These are phyloP conservation scores for Cinara cedri DNA, from an alignment of 2,888 invertebrate species.

Conservation along the genomic window DNA sequence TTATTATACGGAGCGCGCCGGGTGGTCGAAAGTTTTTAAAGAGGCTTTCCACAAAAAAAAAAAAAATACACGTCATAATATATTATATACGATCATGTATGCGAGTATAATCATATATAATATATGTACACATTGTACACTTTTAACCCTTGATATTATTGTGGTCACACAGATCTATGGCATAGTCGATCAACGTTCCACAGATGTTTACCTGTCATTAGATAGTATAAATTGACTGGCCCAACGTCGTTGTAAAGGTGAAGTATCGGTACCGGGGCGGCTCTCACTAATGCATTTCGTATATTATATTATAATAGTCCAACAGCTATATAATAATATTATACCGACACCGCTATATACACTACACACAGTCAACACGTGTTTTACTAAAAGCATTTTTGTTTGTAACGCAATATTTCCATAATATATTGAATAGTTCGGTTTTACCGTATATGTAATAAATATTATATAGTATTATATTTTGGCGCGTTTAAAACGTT, in stretches of 20 bases:
- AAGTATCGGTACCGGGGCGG: not conserved
- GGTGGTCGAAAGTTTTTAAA: conserved; percentile 23
- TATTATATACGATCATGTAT: not conserved
- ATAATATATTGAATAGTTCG: not conserved
- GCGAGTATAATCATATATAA: not conserved
- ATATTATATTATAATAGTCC: not conserved
- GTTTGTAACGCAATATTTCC: conserved; percentile 7
- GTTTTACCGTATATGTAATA: conserved; percentile 11
- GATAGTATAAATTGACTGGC: conserved; percentile 27
- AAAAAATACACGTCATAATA: conserved; percentile 11
- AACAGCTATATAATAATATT: not conserved
- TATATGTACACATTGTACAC: not conserved
- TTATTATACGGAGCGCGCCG: conserved; percentile 1
- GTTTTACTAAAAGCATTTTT: conserved; percentile 52
- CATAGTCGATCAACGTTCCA: conserved; percentile 22
- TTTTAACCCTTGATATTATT: conserved; percentile 5
- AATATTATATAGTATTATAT: too few species aligned
- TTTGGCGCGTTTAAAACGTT: conserved; percentile 23
- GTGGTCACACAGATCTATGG: not conserved
- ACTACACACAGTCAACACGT: conserved; percentile 32
- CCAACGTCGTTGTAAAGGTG: not conserved
- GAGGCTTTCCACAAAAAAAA: not conserved
- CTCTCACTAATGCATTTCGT: conserved; percentile 43
- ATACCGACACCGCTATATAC: not conserved
- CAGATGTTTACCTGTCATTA: conserved; percentile 49